Percentiles rank a stretch among this genome's conserved stretches.
Conservation (phyloP, 2,113 vertebrate genomes). For the Phylloscopus trochiloides region DNA sequence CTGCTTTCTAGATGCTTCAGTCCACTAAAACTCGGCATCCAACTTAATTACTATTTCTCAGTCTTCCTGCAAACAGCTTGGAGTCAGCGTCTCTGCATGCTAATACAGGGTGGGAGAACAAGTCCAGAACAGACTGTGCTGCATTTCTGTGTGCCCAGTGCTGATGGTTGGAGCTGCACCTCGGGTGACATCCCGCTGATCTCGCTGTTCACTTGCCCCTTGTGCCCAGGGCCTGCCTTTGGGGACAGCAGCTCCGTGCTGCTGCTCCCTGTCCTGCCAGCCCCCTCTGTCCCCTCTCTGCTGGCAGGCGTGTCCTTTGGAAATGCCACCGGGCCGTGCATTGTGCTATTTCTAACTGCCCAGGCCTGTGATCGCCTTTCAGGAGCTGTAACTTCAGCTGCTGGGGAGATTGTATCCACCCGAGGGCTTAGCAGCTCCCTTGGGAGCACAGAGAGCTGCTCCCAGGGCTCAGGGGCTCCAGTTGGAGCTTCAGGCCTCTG, state of each 20-base stretch:
- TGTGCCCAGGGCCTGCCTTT: neutral
- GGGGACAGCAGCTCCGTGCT: neutral
- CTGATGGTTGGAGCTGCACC: neutral
- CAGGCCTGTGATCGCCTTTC: neutral
- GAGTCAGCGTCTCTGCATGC: neutral
- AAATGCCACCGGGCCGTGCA: neutral
- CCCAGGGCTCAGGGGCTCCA: neutral
- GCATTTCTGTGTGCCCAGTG: neutral
- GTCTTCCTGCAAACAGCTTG: neutral
- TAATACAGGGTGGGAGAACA: neutral
- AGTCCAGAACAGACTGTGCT: neutral
- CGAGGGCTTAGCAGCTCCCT: neutral
- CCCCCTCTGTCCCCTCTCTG: neutral
- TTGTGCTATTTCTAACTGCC: neutral
- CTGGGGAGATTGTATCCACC: neutral
- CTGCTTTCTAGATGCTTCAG: neutral
- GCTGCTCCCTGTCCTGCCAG: neutral
- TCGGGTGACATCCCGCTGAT: neutral
- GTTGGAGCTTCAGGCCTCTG: neutral
- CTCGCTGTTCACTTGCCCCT: rapidly evolving
- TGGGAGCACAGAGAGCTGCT: neutral
- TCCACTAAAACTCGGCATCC: neutral
- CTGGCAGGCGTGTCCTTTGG: rapidly evolving
- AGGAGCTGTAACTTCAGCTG: neutral
- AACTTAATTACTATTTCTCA: neutral